A percentile compares a stretch with the other conserved stretches of the same genome.
phyloP scores from a whole-genome alignment of 2,797 vertebrate genomes.

The Chiloscyllium punctatum region DNA sequence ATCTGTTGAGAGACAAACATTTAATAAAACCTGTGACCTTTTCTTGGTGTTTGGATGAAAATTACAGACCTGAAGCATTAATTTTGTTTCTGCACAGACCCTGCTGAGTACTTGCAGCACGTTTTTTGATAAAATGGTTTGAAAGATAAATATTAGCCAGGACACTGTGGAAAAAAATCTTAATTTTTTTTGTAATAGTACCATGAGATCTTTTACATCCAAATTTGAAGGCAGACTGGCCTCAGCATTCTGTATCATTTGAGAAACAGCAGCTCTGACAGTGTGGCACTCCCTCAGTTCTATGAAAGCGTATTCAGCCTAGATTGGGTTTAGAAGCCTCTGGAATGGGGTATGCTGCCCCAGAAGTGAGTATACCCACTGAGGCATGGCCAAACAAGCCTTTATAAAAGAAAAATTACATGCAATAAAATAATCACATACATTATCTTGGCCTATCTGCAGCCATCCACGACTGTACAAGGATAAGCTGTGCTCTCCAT shows the following conservation, averaged over 20 bases:
- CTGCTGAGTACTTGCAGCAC: no score
- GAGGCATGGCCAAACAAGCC: background rate
- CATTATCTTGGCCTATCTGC: background rate
- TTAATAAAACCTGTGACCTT: no score
- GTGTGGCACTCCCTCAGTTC: no score
- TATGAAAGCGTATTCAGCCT: background rate
- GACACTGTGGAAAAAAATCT: background rate
- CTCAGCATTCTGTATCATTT: background rate
- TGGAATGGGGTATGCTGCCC: background rate
- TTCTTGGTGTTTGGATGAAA: no score
- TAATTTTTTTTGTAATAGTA: background rate
- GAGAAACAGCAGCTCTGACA: background rate
- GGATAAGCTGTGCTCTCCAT: background rate
- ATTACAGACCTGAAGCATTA: no score
- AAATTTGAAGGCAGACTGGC: background rate
- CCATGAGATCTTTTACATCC: background rate
- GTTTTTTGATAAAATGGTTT: background rate
- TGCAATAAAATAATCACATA: background rate
- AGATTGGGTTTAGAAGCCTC: background rate
- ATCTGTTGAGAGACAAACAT: no score
- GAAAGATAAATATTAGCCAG: background rate
- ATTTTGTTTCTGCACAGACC: no score
- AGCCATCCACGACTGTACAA: background rate
- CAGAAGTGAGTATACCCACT: background rate
- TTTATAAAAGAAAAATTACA: background rate